A percentile compares a stretch with the other conserved stretches of the same genome.
These are phyloP conservation scores for Rhipidura dahli DNA, from an alignment of 2,113 vertebrate genomes.

Conservation along the genomic window DNA sequence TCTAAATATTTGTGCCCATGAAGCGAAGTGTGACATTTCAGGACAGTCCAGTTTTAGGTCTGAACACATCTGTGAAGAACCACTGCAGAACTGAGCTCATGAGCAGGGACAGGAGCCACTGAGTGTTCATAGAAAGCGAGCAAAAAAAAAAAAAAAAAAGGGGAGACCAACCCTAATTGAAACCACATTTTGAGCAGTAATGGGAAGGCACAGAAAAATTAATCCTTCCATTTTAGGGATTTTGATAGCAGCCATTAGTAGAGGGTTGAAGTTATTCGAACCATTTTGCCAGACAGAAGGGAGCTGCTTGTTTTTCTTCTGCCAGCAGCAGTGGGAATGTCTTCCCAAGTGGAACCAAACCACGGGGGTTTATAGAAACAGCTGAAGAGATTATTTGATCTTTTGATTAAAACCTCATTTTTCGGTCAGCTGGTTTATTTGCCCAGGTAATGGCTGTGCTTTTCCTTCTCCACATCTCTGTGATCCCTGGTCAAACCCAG, in stretches of 20 bases:
- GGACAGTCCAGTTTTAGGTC: not conserved
- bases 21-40: not conserved
- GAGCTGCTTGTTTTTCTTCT: constrained; percentile 6
- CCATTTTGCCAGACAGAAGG: not conserved
- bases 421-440: not conserved
- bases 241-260: constrained; percentile 35
- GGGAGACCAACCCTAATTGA: not conserved
- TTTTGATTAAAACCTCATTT: constrained; percentile 5
- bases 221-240: constrained; percentile 2
- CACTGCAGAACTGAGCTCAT: not conserved
- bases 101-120: not conserved
- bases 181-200: not conserved
- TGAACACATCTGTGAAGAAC: not conserved
- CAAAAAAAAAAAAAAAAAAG: not conserved
- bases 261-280: not conserved
- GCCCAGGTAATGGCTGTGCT: not conserved
- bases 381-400: not conserved
- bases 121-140: not conserved
- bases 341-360: not conserved
- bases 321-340: not conserved
- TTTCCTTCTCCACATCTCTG: not conserved
- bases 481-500: not conserved
- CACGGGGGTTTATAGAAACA: not conserved
- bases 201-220: not conserved
- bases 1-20: not conserved